Conservation (phyloP, 2,888 invertebrate species). For the Eupithecia vulgata region DNA sequence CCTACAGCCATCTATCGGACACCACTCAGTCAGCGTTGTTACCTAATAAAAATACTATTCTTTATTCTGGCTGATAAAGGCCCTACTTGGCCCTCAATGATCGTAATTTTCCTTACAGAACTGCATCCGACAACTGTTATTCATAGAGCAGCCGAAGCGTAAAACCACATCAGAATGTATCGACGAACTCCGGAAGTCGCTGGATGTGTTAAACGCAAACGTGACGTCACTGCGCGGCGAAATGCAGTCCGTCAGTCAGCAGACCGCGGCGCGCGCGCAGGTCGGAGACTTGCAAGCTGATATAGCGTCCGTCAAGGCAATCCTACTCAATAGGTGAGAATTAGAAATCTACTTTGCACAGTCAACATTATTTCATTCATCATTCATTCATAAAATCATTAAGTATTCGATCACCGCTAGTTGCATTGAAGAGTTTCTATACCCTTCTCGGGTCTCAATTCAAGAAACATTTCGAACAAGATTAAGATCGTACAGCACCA, state of each 20-base stretch:
- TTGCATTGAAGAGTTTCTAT: no score
- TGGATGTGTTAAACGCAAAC: constrained; percentile 87
- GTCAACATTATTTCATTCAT: no score
- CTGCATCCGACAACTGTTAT: constrained; percentile 79
- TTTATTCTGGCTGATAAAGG: neutral
- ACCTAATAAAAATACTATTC: no score
- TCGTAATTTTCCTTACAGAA: constrained; percentile 55
- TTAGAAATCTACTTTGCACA: no score
- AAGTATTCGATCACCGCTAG: no score
- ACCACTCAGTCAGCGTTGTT: no score
- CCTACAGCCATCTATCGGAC: no score
- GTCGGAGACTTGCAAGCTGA: constrained; percentile 87
- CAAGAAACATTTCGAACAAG: no score
- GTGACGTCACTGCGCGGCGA: constrained; percentile 87
- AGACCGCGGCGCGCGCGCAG: constrained; percentile 83
- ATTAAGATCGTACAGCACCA: no score
- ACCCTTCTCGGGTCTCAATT: no score
- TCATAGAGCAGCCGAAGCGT: constrained; percentile 86
- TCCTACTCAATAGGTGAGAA: constrained; percentile 86
- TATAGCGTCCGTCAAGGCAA: constrained; percentile 88
- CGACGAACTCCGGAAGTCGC: constrained; percentile 86
- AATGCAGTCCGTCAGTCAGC: constrained; percentile 81
- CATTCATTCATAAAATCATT: no score
- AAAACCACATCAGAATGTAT: constrained; percentile 87
- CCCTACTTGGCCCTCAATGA: neutral